Conservation (phyloP, 2,797 vertebrate species). For the Gastrophryne carolinensis region DNA sequence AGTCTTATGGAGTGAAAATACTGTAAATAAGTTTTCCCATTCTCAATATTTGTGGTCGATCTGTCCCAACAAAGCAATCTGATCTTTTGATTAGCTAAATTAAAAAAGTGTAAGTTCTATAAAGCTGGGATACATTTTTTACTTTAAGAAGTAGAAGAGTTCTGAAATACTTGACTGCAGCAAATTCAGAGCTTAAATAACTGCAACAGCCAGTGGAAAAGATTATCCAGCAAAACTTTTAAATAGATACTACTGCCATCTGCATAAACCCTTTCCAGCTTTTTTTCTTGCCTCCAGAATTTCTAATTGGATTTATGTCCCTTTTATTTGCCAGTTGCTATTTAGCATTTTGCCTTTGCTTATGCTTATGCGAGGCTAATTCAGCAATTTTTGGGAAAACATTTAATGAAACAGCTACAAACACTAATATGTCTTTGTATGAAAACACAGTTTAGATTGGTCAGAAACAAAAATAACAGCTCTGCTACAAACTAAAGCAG, state of each 20-base stretch:
- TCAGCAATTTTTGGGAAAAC: background rate
- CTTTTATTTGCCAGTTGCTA: background rate
- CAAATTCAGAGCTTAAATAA: background rate
- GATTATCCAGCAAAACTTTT: background rate
- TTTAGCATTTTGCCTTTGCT: background rate
- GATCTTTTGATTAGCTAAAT: too few species aligned
- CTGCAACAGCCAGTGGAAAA: background rate
- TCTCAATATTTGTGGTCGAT: too few species aligned
- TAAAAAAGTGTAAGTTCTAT: too few species aligned
- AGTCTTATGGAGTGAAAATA: too few species aligned
- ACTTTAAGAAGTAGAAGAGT: too few species aligned
- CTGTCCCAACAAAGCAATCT: too few species aligned
- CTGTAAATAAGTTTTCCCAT: too few species aligned
- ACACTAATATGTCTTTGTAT: background rate
- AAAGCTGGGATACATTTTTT: too few species aligned
- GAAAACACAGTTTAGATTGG: background rate
- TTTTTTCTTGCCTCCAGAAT: background rate
- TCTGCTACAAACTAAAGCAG: too few species aligned
- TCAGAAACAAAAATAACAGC: too few species aligned
- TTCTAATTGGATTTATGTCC: background rate
- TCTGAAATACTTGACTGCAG: background rate
- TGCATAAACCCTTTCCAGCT: background rate
- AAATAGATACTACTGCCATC: conserved; percentile 15
- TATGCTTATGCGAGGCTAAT: background rate
- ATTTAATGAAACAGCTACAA: background rate